phyloP scores from a whole-genome alignment of 1,140 invertebrate species.

The Scylla paramamosain region DNA sequence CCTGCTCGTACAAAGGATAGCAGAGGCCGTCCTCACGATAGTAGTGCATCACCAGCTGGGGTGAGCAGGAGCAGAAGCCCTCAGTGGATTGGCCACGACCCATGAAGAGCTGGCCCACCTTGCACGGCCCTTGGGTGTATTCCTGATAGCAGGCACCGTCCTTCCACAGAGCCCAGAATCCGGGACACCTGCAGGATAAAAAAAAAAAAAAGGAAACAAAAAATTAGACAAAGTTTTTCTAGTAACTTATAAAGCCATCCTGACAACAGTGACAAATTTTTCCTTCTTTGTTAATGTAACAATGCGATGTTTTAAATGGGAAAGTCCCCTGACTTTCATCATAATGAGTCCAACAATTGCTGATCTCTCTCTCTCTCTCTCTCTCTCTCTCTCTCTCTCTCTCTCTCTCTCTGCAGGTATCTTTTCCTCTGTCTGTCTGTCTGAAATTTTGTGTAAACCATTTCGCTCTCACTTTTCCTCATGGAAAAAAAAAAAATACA shows the following conservation, averaged over 20 bases:
- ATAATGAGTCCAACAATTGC: too few species aligned
- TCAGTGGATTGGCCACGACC: conserved; percentile 58
- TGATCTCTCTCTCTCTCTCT: too few species aligned
- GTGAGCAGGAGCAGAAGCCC: conserved; percentile 77
- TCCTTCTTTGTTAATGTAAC: background rate
- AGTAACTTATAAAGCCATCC: background rate
- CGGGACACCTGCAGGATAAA: conserved; percentile 58
- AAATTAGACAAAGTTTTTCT: background rate
- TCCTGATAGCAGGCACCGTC: conserved; percentile 77
- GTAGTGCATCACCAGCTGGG: conserved; percentile 78
- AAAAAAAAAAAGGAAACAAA: background rate
- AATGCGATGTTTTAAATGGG: too few species aligned
- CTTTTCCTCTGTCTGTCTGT: too few species aligned
- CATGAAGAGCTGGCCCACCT: conserved; percentile 78
- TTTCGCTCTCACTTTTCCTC: too few species aligned
- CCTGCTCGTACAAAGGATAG: conserved; percentile 78
- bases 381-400: too few species aligned
- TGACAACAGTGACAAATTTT: background rate
- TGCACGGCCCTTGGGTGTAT: conserved; percentile 77
- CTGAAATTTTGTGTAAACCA: too few species aligned
- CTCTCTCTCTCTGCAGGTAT: too few species aligned
- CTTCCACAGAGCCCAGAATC: conserved; percentile 62
- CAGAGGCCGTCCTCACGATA: conserved; percentile 73
- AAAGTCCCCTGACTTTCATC: too few species aligned
- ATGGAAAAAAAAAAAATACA: too few species aligned